Evolutionary conservation across 2,113 vertebrate genomes (phyloP).

Genomic region (Oryzias woworae): DNA sequence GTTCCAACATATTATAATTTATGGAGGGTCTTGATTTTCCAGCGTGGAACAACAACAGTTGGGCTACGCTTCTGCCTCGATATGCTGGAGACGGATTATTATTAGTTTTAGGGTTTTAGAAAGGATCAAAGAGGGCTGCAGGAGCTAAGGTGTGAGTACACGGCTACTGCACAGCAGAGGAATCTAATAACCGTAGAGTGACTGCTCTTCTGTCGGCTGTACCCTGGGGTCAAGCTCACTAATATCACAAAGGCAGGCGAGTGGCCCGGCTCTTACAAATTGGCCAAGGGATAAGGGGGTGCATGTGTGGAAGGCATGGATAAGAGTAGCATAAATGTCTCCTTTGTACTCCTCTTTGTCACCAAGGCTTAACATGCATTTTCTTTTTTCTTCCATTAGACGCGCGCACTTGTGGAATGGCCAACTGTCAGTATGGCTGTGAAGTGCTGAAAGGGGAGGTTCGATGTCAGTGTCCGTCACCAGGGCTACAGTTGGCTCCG

Average conservation of each 20-base stretch:
- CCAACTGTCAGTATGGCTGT: conserved; percentile 98
- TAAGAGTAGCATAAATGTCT: conserved; percentile 2
- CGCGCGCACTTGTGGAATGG: conserved; percentile 88
- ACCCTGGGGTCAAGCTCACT: conserved; percentile 48
- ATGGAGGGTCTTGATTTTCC: conserved; percentile 38
- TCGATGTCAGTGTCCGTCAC: conserved; percentile 92
- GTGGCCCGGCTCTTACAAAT: conserved; percentile 22
- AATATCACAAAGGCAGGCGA: conserved; percentile 45
- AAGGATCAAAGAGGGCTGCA: conserved; percentile 42
- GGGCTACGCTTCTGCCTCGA: conserved; percentile 7
- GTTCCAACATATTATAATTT: conserved; percentile 47
- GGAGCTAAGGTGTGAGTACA: conserved; percentile 33
- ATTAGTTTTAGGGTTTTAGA: conserved; percentile 32
- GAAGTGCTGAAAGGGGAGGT: conserved; percentile 92
- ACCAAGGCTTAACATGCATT: conserved; percentile 39
- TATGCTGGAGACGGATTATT: conserved; percentile 40
- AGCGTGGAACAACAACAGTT: conserved; percentile 26
- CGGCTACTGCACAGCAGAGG: conserved; percentile 31
- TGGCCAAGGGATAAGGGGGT: conserved; percentile 27
- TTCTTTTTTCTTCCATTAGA: conserved; percentile 69
- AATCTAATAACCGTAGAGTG: conserved; percentile 60
- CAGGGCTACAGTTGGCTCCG: conserved; percentile 90
- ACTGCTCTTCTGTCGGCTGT: conserved; percentile 35
- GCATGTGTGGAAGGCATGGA: not conserved
- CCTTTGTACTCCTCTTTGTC: conserved; percentile 12